A percentile compares a stretch with the other conserved stretches of the same genome.
phyloP scores from a whole-genome alignment of 2,888 invertebrate genomes.

The Acholoe squamosa region DNA sequence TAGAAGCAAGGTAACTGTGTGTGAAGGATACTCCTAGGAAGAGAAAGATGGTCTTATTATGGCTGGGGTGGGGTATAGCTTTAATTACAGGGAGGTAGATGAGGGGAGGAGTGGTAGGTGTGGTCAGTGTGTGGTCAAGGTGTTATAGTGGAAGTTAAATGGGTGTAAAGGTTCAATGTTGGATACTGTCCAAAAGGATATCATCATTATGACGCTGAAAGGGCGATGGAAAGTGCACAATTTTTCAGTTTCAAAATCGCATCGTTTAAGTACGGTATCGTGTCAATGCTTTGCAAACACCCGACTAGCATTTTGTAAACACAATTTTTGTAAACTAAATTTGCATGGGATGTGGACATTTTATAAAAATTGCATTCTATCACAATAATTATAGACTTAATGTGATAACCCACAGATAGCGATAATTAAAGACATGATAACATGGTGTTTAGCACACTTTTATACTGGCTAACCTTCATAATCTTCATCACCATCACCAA shows the following conservation, averaged over 20 bases:
- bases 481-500: too few relatives aligned
- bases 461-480: too few relatives aligned
- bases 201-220: not conserved
- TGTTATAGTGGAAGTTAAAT: not conserved
- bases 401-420: too few relatives aligned
- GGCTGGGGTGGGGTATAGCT: not conserved
- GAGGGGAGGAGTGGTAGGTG: not conserved
- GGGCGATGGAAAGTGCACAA: too few relatives aligned
- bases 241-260: too few relatives aligned
- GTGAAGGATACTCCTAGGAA: not conserved
- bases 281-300: not conserved
- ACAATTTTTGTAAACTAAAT: not conserved
- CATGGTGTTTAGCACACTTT: too few relatives aligned
- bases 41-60: too few relatives aligned
- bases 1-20: not conserved
- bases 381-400: not conserved
- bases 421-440: too few relatives aligned
- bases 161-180: not conserved
- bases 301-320: not conserved
- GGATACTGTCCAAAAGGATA: not conserved
- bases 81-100: constrained; percentile 6
- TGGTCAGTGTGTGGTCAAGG: not conserved
- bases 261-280: not conserved
- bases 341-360: not conserved
- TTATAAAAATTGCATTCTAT: not conserved